A percentile compares a stretch with the other conserved stretches of the same genome.
Conservation (phyloP, 1,140 invertebrate species). For the Saccostrea cuccullata region DNA sequence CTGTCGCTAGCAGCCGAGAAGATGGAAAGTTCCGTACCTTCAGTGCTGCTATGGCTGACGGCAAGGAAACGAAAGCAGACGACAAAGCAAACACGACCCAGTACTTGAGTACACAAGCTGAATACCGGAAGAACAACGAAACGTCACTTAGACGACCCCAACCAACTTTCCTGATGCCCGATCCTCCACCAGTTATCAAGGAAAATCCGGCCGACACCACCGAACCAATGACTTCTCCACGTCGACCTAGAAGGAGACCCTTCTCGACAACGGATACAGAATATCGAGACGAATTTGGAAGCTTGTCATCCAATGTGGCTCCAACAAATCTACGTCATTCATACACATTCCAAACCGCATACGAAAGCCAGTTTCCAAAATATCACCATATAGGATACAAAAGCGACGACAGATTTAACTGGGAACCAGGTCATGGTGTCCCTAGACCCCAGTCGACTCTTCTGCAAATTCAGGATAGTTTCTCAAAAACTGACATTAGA, state of each 20-base stretch:
- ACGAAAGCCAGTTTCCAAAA: slow-evolving; percentile 68
- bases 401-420: slow-evolving; percentile 70
- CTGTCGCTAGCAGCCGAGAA: slow-evolving; percentile 63
- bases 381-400: slow-evolving; percentile 70
- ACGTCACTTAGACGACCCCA: not conserved
- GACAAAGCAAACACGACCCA: slow-evolving; percentile 60
- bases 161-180: slow-evolving; percentile 47
- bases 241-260: slow-evolving; percentile 46
- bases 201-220: slow-evolving; percentile 41
- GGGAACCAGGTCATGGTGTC: slow-evolving; percentile 69
- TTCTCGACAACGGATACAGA: slow-evolving; percentile 55
- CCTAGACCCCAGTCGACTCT: slow-evolving; percentile 73
- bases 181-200: slow-evolving; percentile 28
- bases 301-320: slow-evolving; percentile 67
- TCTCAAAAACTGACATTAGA: slow-evolving; percentile 67
- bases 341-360: slow-evolving; percentile 62
- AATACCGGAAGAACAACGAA: slow-evolving; percentile 65
- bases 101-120: slow-evolving; percentile 69
- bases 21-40: slow-evolving; percentile 59
- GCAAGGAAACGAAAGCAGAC: slow-evolving; percentile 9
- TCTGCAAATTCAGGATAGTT: slow-evolving; percentile 71
- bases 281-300: slow-evolving; percentile 69
- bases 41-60: slow-evolving; percentile 45
- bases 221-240: slow-evolving; percentile 13
- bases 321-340: slow-evolving; percentile 65